Evolutionary conservation across 2,797 vertebrate species (phyloP), one percentile per base, ranked within the genome.

Genomic region (Lithobates pipiens): DNA sequence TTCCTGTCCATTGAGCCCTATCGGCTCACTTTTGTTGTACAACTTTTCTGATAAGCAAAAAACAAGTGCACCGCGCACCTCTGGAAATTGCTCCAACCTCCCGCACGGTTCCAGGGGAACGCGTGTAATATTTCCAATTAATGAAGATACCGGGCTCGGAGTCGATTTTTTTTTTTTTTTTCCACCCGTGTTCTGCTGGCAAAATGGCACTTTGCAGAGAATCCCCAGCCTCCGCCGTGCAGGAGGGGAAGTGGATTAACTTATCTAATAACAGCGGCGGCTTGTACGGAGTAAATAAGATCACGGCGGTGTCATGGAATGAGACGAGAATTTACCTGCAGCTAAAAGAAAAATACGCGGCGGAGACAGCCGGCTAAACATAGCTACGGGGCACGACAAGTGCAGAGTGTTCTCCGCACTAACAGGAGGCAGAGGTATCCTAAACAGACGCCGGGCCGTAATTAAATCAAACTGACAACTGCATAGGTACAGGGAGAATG

Each of bases 211-310:
- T 83, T 80, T 75, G 70, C 29, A 50, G 42, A 76, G 42, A 83
- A 80, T 72, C 81, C 85, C 61, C 39, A 68, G 61, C 57, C 75
- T 39, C 76, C 65, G 76, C 27, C 74, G 76, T 36, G 11, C 32
- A 82, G 54, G 81, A 77, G 67, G 36, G 27, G 76, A 71, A 80
- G 76, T 79, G 71, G 86, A 87, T 87, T 79, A 87, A 83, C 76
- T 83, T 84, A 84, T 84, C 86, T 87, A 87, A 83, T 84, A 87
- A 80, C 76, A 80, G 63, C 81, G 29, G 81, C 70, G 39, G 71
- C 81, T 83, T 84, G 86, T 87, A 75, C 86, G 54, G 86, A 84
- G 77, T 87, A 83, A 83, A 84, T 87, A 87, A 87, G 86, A 87
- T 87, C 86, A 87, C 23, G 70, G 76, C 63, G 67, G 86, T 84